Base-by-base conservation (phyloP, 1,140 invertebrate species). In the Branchinecta lindahli region DNA sequence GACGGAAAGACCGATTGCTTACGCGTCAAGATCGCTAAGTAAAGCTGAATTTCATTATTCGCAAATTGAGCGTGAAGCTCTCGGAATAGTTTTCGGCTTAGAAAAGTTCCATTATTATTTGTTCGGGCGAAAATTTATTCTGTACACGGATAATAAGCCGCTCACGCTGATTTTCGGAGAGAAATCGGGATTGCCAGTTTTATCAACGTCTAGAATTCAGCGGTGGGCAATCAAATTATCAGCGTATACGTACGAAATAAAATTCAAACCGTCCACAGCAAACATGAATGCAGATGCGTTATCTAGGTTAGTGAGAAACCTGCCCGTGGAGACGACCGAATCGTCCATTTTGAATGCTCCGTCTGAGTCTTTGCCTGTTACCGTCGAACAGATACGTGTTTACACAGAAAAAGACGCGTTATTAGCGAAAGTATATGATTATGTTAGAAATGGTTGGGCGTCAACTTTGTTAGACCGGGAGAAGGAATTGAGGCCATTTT, bases 61-160 rank as follows among this genome's bases (percentile, higher is more conserved):
- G 10, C 70, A 71, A 46, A n/a, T 71, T 15, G 70, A 71, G 45
- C 46, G 68, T 46, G 67, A 71, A 71, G 69, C 69, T 66, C 46
- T 69, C 66, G 45, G 15, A 33, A 45, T 69, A 21, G 44, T 69
- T 52, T 70, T 69, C 66, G 66, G n/a, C 73, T 47, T 78, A 0
- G 71, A 76, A 65, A 77, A 76, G 70, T 79, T 84, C 73, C 79
- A 83, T 70, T 74, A 83, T 67, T 84, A 81, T 72, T 68, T 83
- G 8, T 81, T 76, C 71, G 80, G 79, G 8, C 71, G 75, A 8
- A 71, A 75, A 44, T 81, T 83, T 68, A 74, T 72, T 7, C 73
- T n/a, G n/a, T n/a, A n/a, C n/a, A n/a, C n/a, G n/a, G n/a, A n/a
- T n/a, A n/a, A n/a, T n/a, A n/a, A n/a, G 70, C 79, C 81, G 0